phyloP scores from a whole-genome alignment of 2,113 vertebrate species.

The Mus spicilegus region DNA sequence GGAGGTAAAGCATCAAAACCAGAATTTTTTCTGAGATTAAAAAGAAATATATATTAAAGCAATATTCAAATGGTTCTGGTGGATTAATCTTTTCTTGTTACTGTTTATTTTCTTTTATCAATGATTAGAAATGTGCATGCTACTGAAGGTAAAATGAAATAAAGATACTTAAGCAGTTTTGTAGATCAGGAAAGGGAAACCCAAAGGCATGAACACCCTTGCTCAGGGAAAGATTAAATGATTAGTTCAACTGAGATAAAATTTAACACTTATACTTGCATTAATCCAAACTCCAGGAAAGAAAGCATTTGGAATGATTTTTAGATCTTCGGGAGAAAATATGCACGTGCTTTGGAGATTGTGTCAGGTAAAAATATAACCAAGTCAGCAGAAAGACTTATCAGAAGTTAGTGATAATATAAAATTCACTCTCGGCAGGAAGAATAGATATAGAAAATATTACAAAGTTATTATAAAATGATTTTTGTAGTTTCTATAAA shows the following conservation, averaged over 20 bases:
- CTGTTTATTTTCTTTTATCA: neutral
- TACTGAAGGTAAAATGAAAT: neutral
- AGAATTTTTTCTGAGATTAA: neutral
- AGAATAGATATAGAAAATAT: neutral
- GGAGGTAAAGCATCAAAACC: neutral
- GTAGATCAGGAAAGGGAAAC: neutral
- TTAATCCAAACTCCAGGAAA: conserved; percentile 29
- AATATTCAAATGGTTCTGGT: neutral
- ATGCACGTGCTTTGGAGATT: neutral
- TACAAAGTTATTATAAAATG: neutral
- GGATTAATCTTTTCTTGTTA: neutral
- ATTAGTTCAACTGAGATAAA: conserved; percentile 31
- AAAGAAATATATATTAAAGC: neutral
- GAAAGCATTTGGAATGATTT: neutral
- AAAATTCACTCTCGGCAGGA: neutral
- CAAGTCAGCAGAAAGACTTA: neutral
- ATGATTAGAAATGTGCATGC: neutral
- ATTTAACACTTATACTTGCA: neutral
- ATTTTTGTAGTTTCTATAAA: neutral
- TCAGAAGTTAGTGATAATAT: neutral
- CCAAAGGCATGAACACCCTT: neutral
- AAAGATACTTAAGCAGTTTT: neutral
- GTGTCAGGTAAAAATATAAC: neutral
- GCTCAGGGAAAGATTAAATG: neutral
- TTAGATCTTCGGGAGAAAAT: neutral